Base-by-base conservation (phyloP, 2,797 vertebrate species). In the Oceanodroma leucorhoa region DNA sequence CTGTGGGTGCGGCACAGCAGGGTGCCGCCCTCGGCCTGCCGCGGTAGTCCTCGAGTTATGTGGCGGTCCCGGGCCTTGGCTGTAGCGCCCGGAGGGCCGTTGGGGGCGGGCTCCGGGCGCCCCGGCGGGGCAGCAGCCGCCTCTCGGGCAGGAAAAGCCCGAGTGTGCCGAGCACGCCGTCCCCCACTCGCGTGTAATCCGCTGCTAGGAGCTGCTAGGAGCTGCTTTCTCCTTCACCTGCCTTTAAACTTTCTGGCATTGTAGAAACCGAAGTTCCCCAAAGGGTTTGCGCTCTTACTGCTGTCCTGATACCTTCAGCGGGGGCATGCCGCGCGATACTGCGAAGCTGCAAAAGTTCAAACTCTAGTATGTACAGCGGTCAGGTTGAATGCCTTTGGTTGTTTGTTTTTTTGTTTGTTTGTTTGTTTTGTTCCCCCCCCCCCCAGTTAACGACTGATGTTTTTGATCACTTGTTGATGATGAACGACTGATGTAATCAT, bases 261-360 rank as follows among this genome's bases (percentile, higher is more conserved):
- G 26, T 7, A 4, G 40, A 30, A 32, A 3, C 21, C 12, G 4
- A 3, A 4, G 14, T 29, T 26, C 15, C 5, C 4, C 32, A 2
- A 3, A 9, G 85, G 23, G 7, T 43, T 9, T 11, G 34, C 9
- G 54, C 32, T n/a, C 30, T 19, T 26, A 1, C 29, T 10, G 46
- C 40, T 5, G 13, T 10, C 24, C 16, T 36, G 0, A 6, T 9
- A 2, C 0, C 0, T 26, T 36, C 5, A 0, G 6, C 27, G 12
- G 1, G 3, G 24, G 11, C 10, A 3, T 13, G 43, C 20, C 11
- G 3, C 3, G 7, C 36, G 7, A 7, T 3, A 7, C 43, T 23
- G 54, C 9, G 16, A 10, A 17, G 51, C 23, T 77, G 40, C 9
- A 5, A 1, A 4, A 45, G 12, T 10, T 67, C 26, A 7, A 9